Evolutionary conservation across 2,797 vertebrate species (phyloP), one percentile per base, ranked within the genome.

Genomic region (Gymnodraco acuticeps): DNA sequence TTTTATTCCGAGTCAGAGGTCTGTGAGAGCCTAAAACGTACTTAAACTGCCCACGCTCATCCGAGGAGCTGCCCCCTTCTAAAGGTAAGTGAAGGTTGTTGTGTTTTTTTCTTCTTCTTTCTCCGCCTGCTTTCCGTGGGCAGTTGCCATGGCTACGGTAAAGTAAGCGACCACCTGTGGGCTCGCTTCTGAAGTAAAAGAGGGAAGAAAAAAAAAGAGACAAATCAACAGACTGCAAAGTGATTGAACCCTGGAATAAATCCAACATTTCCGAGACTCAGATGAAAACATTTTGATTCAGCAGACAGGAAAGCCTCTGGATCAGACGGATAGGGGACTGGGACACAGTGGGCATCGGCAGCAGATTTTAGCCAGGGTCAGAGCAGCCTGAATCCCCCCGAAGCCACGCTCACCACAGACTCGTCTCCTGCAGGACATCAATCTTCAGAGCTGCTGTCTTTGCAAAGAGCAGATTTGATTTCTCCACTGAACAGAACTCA

Each of bases 121-220:
- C 73, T 84, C 84, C 50, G 38, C 68, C 74, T 83, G 80, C 78
- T 91, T 87, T 89, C 77, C 43, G 75, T 90, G 86, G 85, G 77
- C 87, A 90, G 93, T 93, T 93, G 87, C 90, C 90, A 93, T 93
- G 89, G 83, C 83, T 87, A 93, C 92, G 1, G 65, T 67, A 88
- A 92, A 88, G 88, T 89, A 90, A 93, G 87, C 82, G 79, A 88
- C 92, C 92, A 94, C 93, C 93, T 93, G 92, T 93, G 86, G 90
- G 81, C 78, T 86, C 23, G 65, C 88, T 81, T 92, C 81, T 89
- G 89, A 91, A 87, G 88, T 88, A 79, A 83, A 87, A 75, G 58
- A 80, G 65, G 8, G 67, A 66, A 51, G 33, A 81, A 83, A 72
- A 71, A 71, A 82, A 85, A 78, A 73, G 75, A 79, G 73, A 89